A percentile compares a stretch with the other conserved stretches of the same genome.
Evolutionary conservation across 2,113 vertebrate genomes (phyloP).

Genomic region (Zosterops japonicus): DNA sequence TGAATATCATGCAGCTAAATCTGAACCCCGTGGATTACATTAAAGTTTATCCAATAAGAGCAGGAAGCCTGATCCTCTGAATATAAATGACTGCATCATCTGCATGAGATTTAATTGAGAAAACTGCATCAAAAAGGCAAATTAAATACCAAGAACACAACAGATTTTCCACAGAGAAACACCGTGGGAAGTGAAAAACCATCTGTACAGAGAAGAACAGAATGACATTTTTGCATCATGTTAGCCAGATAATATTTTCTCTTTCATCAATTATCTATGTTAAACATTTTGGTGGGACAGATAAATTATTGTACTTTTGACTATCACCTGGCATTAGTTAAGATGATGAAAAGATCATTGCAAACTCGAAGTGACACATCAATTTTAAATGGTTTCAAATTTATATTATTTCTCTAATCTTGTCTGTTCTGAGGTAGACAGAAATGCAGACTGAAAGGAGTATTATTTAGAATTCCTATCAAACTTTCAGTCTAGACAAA

Average conservation of each 20-base stretch:
- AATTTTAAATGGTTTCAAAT: slow-evolving; percentile 2
- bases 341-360: slow-evolving; percentile 37
- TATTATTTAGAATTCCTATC: background rate
- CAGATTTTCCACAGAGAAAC: slow-evolving; percentile 59
- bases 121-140: slow-evolving; percentile 62
- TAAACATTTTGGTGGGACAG: slow-evolving; percentile 57
- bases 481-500: background rate
- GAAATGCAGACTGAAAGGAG: background rate
- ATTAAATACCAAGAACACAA: slow-evolving; percentile 65
- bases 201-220: slow-evolving; percentile 57
- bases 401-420: slow-evolving; percentile 8
- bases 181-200: slow-evolving; percentile 62
- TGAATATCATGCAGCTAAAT: slow-evolving; percentile 52
- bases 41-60: slow-evolving; percentile 61
- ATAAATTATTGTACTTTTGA: slow-evolving; percentile 46
- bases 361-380: slow-evolving; percentile 17
- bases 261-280: slow-evolving; percentile 34
- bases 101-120: slow-evolving; percentile 59
- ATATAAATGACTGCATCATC: slow-evolving; percentile 62
- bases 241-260: slow-evolving; percentile 52
- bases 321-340: slow-evolving; percentile 49
- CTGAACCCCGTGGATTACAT: slow-evolving; percentile 52
- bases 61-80: slow-evolving; percentile 35
- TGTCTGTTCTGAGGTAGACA: background rate
- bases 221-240: slow-evolving; percentile 35